phyloP scores from a whole-genome alignment of 2,797 vertebrate species.

The Ptychobarbus kaznakovi region DNA sequence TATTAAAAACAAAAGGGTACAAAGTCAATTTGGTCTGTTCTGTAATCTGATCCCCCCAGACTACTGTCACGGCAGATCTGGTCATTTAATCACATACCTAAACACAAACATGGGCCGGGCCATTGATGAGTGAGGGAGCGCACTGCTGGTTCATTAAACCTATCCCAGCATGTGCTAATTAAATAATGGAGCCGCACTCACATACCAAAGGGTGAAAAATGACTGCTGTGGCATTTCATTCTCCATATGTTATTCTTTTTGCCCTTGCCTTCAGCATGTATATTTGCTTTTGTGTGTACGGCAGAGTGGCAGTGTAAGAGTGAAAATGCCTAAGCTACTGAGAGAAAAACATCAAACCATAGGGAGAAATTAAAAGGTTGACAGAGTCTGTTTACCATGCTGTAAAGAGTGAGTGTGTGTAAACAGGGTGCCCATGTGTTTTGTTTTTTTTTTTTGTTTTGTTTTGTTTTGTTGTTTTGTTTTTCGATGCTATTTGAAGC shows the following conservation, averaged over 20 bases:
- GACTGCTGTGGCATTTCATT: conserved; percentile 68
- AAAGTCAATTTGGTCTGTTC: conserved; percentile 54
- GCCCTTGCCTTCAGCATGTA: conserved; percentile 40
- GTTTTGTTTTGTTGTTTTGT: no score
- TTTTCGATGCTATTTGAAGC: not conserved
- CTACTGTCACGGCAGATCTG: conserved; percentile 56
- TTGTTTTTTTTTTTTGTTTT: not conserved
- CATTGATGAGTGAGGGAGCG: conserved; percentile 44
- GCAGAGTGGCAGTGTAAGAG: not conserved
- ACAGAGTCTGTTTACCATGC: conserved; percentile 13
- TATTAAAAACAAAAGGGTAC: conserved; percentile 54
- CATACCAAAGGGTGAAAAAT: conserved; percentile 60
- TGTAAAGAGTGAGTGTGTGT: conserved; percentile 9
- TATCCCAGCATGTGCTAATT: conserved; percentile 64
- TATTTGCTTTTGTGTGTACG: conserved; percentile 16
- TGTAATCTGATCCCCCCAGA: conserved; percentile 48
- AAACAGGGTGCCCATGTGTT: not conserved
- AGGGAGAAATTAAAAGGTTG: not conserved
- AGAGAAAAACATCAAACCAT: not conserved
- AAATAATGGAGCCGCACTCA: conserved; percentile 59
- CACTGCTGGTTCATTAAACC: conserved; percentile 60
- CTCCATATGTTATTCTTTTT: conserved; percentile 39
- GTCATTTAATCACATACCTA: conserved; percentile 54
- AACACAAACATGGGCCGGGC: conserved; percentile 35
- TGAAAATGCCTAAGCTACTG: not conserved